Evolutionary conservation across 2,113 vertebrate genomes (phyloP).

Genomic region (Aviceda subcristata): DNA sequence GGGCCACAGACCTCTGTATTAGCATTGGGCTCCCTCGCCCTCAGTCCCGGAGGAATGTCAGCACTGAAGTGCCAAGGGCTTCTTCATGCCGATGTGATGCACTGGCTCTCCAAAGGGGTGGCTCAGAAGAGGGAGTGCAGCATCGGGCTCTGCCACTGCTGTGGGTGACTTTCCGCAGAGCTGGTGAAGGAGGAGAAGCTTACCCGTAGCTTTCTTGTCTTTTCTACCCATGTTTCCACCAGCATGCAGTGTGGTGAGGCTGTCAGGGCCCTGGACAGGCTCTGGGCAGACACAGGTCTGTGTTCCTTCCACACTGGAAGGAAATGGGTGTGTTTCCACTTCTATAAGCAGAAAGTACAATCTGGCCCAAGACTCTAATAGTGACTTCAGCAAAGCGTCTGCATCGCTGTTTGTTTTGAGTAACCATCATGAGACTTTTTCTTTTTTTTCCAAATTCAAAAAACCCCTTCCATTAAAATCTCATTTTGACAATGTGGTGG

Average conservation of each 20-base stretch:
- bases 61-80: background rate
- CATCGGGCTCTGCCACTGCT: background rate
- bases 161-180: background rate
- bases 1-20: background rate
- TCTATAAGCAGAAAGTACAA: background rate
- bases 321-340: background rate
- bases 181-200: background rate
- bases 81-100: fast-evolving
- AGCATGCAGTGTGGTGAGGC: background rate
- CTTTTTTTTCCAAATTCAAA: background rate
- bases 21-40: background rate
- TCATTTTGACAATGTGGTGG: background rate
- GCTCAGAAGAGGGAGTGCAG: background rate
- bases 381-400: background rate
- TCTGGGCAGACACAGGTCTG: background rate
- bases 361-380: no score
- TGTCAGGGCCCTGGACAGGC: background rate
- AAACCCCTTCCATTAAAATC: background rate
- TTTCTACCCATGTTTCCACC: background rate
- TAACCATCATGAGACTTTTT: background rate
- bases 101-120: background rate
- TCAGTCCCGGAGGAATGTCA: background rate
- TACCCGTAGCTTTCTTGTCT: background rate
- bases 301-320: background rate
- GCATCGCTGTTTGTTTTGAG: background rate